A percentile compares a stretch with the other conserved stretches of the same genome.
phyloP scores from a whole-genome alignment of 53 echinoderm and acorn worm species.

The Actinopyga echinites region DNA sequence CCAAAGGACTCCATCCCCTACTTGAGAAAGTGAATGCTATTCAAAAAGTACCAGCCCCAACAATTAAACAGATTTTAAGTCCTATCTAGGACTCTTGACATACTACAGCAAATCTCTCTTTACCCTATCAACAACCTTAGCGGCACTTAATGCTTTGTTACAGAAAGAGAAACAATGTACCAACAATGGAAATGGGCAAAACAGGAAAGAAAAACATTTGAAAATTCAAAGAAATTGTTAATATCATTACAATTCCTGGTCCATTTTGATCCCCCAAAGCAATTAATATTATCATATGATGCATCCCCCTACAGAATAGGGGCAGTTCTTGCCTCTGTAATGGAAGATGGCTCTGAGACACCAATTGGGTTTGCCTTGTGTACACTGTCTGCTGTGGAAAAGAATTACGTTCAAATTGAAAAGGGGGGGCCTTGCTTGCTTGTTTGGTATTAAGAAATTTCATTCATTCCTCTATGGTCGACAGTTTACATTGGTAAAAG shows the following conservation, averaged over 20 bases:
- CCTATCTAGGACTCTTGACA: no score
- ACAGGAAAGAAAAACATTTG: conserved; percentile 23
- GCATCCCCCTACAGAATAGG: conserved; percentile 56
- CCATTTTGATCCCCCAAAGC: conserved; percentile 51
- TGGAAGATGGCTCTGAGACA: conserved; percentile 17
- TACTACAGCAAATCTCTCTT: no score
- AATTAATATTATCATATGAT: conserved; percentile 42
- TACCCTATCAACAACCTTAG: no score
- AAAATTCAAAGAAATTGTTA: conserved; percentile 24
- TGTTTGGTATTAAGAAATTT: no score
- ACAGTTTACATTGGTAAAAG: no score
- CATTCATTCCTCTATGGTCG: no score
- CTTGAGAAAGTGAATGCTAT: no score
- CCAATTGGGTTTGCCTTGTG: not conserved
- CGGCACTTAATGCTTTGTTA: not conserved
- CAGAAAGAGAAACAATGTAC: not conserved
- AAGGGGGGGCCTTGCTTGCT: no score
- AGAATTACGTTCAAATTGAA: no score
- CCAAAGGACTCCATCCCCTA: no score
- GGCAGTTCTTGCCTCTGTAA: conserved; percentile 40
- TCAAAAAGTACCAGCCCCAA: no score
- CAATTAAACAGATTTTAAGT: no score
- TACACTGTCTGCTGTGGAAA: not conserved
- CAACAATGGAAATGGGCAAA: conserved; percentile 14
- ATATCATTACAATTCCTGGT: conserved; percentile 31